Evolutionary conservation across 2,888 invertebrate genomes (phyloP).

Genomic region (Mythimna ferrago): DNA sequence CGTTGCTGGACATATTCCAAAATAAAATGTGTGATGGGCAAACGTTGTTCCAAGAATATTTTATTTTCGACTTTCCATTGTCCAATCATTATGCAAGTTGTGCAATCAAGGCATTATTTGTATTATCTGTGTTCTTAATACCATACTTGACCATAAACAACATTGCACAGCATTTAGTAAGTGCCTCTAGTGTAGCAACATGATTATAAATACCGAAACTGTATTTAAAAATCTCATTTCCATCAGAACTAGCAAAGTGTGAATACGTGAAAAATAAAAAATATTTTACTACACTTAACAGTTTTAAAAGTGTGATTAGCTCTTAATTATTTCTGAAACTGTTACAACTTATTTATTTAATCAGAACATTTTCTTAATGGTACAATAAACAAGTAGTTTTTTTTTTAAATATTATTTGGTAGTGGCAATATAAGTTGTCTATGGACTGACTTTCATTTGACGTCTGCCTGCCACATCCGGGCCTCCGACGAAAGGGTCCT

Average conservation of each 20-base stretch:
- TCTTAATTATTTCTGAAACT: not conserved
- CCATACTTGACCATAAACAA: constrained; percentile 10
- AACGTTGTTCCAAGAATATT: constrained; percentile 7
- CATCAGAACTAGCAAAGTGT: not conserved
- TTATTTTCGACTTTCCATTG: not conserved
- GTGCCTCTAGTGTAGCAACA: not conserved
- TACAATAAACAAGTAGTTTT: not conserved
- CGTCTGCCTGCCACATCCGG: constrained; percentile 82
- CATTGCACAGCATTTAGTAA: not conserved
- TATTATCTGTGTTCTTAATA: not conserved
- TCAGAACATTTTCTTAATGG: not conserved
- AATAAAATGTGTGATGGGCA: not conserved
- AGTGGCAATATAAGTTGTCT: constrained; percentile 74
- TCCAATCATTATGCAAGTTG: constrained; percentile 19
- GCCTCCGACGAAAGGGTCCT: constrained; percentile 86
- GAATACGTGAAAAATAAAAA: not conserved
- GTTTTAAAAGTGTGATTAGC: not conserved
- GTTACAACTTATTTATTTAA: not conserved
- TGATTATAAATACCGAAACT: constrained; percentile 1
- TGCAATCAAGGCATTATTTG: constrained; percentile 2
- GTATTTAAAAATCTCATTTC: not conserved
- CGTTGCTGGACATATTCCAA: not conserved
- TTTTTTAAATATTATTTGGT: constrained; percentile 1
- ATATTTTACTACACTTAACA: not conserved
- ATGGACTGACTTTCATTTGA: constrained; percentile 74